phyloP scores from a whole-genome alignment of 2,888 invertebrate genomes.

The Dioctria linearis region DNA sequence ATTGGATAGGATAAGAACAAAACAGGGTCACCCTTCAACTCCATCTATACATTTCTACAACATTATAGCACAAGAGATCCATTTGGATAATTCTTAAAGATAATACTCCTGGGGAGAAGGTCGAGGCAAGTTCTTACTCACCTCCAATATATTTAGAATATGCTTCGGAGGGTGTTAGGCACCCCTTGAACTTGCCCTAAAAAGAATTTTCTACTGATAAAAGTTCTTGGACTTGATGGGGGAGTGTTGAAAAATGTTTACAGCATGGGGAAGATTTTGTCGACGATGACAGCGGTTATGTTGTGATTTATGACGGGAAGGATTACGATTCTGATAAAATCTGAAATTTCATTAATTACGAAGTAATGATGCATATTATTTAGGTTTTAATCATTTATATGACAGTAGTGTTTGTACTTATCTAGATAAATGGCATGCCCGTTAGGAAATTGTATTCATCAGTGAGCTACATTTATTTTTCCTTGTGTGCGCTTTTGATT shows the following conservation, averaged over 20 bases:
- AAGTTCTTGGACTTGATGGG: not conserved
- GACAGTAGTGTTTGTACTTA: too few species aligned
- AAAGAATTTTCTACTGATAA: not conserved
- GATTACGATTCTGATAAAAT: constrained; percentile 35
- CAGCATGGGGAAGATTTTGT: constrained; percentile 2
- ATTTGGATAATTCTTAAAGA: constrained; percentile 34
- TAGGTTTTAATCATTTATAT: too few species aligned
- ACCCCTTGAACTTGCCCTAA: constrained; percentile 11
- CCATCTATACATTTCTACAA: not conserved
- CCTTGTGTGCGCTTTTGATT: too few species aligned
- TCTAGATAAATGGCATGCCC: too few species aligned
- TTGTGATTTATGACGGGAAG: constrained; percentile 42
- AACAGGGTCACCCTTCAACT: not conserved
- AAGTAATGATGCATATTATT: not conserved
- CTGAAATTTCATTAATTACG: constrained; percentile 35
- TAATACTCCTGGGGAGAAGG: constrained; percentile 22
- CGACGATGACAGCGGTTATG: constrained; percentile 9
- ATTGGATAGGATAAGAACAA: not conserved
- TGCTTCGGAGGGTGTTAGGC: constrained; percentile 7
- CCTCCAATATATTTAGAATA: constrained; percentile 17
- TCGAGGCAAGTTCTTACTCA: not conserved
- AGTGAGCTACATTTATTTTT: too few species aligned
- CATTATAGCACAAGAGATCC: constrained; percentile 10
- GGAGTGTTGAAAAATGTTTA: constrained; percentile 30
- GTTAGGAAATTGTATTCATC: too few species aligned